Percentiles rank a stretch among this genome's conserved stretches.
Evolutionary conservation across 2,797 vertebrate genomes (phyloP).

Genomic region (Phataginus tetradactyla): DNA sequence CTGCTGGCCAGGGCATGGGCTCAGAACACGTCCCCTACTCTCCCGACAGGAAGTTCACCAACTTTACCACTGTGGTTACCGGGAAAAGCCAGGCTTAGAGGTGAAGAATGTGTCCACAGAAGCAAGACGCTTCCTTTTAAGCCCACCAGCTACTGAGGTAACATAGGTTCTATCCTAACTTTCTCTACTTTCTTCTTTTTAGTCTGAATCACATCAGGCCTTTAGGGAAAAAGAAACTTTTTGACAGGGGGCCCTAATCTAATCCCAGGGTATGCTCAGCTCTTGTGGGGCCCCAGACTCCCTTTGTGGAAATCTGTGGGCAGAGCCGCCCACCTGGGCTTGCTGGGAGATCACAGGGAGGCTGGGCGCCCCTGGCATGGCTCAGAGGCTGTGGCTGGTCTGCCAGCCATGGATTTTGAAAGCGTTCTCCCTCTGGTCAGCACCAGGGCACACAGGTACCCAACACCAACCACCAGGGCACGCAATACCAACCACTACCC

Average conservation of each 20-base stretch:
- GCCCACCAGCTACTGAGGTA: neutral
- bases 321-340: neutral
- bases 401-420: neutral
- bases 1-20: too few species aligned
- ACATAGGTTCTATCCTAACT: neutral
- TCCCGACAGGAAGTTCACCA: neutral
- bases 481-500: neutral
- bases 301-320: neutral
- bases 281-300: neutral
- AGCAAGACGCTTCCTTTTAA: neutral
- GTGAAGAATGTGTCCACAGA: neutral
- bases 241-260: neutral
- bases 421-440: neutral
- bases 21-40: neutral
- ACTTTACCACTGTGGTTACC: neutral
- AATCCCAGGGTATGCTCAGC: neutral
- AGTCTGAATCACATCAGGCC: conserved; percentile 20
- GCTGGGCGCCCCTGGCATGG: neutral
- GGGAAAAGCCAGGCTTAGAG: neutral
- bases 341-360: neutral
- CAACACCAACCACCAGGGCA: neutral
- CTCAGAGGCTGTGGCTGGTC: neutral
- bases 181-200: neutral
- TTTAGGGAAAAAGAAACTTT: neutral
- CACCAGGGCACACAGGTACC: neutral